Conservation (phyloP, 2,113 vertebrate genomes). For the Condylura cristata region DNA sequence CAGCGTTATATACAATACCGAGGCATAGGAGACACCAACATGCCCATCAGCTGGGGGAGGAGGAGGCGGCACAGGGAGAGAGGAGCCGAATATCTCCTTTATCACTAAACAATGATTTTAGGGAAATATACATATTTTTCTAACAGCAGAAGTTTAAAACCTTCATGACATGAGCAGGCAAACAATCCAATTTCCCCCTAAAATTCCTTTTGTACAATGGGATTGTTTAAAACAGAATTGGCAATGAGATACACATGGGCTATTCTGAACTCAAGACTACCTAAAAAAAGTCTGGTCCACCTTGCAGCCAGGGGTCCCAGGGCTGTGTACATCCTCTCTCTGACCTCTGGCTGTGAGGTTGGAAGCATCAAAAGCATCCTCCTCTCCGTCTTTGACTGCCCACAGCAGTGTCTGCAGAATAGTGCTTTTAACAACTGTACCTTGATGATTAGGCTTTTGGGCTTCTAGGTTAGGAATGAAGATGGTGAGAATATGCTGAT, state of each 20-base stretch:
- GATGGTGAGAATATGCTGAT: not conserved
- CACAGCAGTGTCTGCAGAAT: not conserved
- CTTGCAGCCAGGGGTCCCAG: not conserved
- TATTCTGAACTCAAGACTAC: not conserved
- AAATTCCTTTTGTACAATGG: not conserved
- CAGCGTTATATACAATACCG: no score
- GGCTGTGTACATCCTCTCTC: not conserved
- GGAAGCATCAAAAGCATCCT: not conserved
- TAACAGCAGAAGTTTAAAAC: not conserved
- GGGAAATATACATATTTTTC: not conserved
- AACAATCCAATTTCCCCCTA: not conserved
- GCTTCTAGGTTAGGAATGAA: not conserved
- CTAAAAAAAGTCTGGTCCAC: not conserved
- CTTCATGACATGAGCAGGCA: not conserved
- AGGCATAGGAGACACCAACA: no score
- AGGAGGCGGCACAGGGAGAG: no score
- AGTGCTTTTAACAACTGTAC: not conserved
- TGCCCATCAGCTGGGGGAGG: no score
- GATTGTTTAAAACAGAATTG: not conserved
- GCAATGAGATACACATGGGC: not conserved
- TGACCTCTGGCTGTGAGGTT: not conserved
- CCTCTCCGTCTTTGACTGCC: not conserved
- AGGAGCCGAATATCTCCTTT: not conserved
- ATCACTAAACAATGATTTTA: not conserved
- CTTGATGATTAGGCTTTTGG: not conserved